These are phyloP conservation scores for Montifringilla adamsi DNA, from an alignment of 2,113 vertebrate genomes.

Conservation along the genomic window DNA sequence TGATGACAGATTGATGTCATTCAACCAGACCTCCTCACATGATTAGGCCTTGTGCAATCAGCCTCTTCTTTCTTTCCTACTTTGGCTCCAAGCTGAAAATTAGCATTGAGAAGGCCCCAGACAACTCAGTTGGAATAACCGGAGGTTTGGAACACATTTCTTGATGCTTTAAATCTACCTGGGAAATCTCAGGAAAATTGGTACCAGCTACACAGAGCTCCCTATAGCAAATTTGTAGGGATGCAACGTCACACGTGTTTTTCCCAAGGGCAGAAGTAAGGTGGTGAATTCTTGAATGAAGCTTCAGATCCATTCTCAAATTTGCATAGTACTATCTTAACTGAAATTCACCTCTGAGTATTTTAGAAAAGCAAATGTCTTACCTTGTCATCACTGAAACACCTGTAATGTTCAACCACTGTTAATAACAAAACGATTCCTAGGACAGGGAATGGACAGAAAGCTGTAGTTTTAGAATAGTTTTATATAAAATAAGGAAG, in stretches of 20 bases:
- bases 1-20: background rate
- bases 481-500: background rate
- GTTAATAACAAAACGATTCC: background rate
- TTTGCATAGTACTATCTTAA: background rate
- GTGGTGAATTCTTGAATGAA: background rate
- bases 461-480: background rate
- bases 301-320: background rate
- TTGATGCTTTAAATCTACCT: background rate
- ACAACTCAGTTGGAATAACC: background rate
- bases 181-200: background rate
- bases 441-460: background rate
- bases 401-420: background rate
- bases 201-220: background rate
- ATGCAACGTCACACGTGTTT: fast-evolving
- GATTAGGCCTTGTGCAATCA: background rate
- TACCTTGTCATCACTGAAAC: background rate
- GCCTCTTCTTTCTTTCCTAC: background rate
- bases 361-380: background rate
- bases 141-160: background rate
- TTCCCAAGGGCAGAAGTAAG: background rate
- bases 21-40: background rate
- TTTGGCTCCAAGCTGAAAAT: background rate
- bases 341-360: background rate
- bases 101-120: background rate
- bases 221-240: background rate